phyloP scores from a whole-genome alignment of 2,113 vertebrate genomes.

The Thunnus thynnus region DNA sequence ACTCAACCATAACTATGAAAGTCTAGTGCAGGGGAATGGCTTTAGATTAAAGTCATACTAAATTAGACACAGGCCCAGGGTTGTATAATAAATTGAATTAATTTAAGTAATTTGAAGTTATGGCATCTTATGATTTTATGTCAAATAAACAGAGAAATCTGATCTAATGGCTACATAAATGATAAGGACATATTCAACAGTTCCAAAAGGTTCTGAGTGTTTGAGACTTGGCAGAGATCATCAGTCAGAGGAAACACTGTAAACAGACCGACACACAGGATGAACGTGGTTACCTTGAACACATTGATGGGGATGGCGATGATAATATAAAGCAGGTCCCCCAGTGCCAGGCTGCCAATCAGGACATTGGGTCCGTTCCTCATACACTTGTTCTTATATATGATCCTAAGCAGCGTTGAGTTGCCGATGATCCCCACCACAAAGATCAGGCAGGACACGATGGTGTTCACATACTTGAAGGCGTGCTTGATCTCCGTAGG shows the following conservation, averaged over 20 bases:
- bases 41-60: not conserved
- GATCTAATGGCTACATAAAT: not conserved
- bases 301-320: constrained; percentile 92
- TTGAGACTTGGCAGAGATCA: not conserved
- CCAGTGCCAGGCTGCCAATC: constrained; percentile 91
- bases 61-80: constrained; percentile 6
- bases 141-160: not conserved
- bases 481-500: constrained; percentile 87
- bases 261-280: not conserved
- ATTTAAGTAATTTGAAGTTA: not conserved
- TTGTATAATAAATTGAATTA: not conserved
- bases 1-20: not conserved
- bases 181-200: not conserved
- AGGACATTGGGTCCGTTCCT: constrained; percentile 93
- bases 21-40: not conserved
- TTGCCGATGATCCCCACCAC: constrained; percentile 92
- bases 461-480: constrained; percentile 93
- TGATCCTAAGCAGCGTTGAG: constrained; percentile 91
- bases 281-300: constrained; percentile 85
- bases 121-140: not conserved
- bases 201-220: not conserved
- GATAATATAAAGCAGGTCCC: constrained; percentile 93
- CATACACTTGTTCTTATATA: constrained; percentile 96
- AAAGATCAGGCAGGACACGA: constrained; percentile 92
- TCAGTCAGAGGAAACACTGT: not conserved